phyloP scores from a whole-genome alignment of 2,888 invertebrate species.

The Dryomyza anilis region DNA sequence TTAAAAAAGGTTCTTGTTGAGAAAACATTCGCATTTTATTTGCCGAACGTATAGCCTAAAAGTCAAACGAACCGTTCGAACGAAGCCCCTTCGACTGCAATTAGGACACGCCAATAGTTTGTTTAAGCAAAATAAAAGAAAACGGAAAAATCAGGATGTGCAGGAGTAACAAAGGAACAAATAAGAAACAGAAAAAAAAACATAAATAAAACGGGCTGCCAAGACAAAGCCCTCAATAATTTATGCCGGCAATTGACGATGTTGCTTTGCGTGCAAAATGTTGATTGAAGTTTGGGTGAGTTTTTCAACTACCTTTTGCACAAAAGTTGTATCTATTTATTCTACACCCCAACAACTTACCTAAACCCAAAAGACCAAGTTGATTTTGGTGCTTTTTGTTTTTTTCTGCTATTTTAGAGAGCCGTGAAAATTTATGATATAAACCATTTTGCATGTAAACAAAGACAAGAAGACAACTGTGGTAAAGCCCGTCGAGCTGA shows the following conservation, averaged over 20 bases:
- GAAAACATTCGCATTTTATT: no score
- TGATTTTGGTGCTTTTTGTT: neutral
- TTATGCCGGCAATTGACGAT: constrained; percentile 31
- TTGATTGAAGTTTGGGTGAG: constrained; percentile 1
- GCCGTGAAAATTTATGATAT: constrained; percentile 20
- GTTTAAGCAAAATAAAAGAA: neutral
- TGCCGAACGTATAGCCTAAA: no score
- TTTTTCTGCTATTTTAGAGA: neutral
- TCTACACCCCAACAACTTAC: neutral
- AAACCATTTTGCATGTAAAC: constrained; percentile 31
- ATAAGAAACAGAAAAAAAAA: neutral
- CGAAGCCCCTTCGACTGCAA: no score
- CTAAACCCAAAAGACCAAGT: neutral
- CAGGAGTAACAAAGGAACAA: neutral
- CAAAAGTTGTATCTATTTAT: no score
- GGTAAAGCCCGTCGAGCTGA: neutral
- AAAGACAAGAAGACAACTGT: constrained; percentile 15
- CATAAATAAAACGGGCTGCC: neutral
- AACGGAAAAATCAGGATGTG: neutral
- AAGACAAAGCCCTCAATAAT: constrained; percentile 23
- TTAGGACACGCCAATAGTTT: constrained; percentile 6
- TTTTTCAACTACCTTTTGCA: no score
- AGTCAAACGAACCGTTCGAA: no score
- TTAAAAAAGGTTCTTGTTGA: no score
- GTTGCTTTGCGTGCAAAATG: constrained; percentile 7